Base-by-base conservation (phyloP, 2,797 vertebrate genomes). In the Alectoris magna region DNA sequence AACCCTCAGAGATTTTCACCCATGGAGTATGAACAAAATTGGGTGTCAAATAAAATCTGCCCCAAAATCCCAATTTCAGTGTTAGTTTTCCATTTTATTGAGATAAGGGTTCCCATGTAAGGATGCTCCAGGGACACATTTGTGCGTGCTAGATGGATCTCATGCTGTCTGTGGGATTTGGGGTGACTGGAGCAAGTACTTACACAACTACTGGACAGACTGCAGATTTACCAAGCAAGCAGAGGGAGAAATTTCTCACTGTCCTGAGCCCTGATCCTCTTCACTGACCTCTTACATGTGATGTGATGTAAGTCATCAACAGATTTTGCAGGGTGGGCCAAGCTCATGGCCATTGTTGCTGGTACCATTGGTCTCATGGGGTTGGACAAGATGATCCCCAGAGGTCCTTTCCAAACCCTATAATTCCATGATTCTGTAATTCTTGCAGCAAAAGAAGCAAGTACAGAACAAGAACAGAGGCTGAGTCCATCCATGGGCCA, bases 291-390 rank as follows among this genome's bases (percentile, higher is more conserved):
- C 9, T 2, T 70, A 69, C 48, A 60, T 7, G 21, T 14, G 44
- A 13, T 0, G 0, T 62, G 38, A 14, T 5, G 2, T 10, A 36
- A 39, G 11, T 26, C 55, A 75, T 29, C 55, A 12, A 44, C 0
- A 1, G 23, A 16, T 69, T 75, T 26, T 62, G 43, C 34, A 39
- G 19, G 10, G 15, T 31, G 24, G 39, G 22, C 19, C 56, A 60
- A 63, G 36, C 22, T 63, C 0, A 0, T 19, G 17, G 58, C 8
- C 6, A 3, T 2, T 51, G 76, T 0, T 48, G 64, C 12, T 48
- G n/a, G 4, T 18, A 3, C 2, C 27, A 16, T 23, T 53, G 66
- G 41, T 68, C 10, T 58, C 53, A 44, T 7, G 46, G 2, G 55
- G 18, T n/a, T n/a, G 31, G 55, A n/a, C 29, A n/a, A 56, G 18